A percentile compares a stretch with the other conserved stretches of the same genome.
Evolutionary conservation across 2,113 vertebrate genomes (phyloP).

Genomic region (Pangasianodon gigas): DNA sequence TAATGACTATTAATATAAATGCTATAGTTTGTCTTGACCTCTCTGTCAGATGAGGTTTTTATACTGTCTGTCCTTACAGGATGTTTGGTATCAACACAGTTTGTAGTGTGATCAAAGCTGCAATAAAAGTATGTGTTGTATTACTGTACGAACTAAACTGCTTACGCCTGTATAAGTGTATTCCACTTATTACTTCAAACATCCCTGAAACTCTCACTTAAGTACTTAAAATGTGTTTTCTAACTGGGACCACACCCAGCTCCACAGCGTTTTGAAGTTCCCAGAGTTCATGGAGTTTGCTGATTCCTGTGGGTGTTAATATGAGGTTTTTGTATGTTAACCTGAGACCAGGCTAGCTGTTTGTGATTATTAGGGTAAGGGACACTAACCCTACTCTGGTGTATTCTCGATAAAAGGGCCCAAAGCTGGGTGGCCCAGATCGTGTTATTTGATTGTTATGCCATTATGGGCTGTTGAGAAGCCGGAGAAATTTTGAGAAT

Average conservation of each 20-base stretch:
- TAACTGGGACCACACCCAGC: background rate
- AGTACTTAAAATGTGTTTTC: background rate
- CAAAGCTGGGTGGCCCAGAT: background rate
- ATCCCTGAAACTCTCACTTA: background rate
- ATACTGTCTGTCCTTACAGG: constrained; percentile 39
- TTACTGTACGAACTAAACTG: constrained; percentile 2
- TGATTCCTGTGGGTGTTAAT: background rate
- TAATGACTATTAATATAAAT: constrained; percentile 56
- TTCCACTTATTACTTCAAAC: background rate
- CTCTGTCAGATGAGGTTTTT: constrained; percentile 49
- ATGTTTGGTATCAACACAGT: background rate
- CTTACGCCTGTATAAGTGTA: background rate
- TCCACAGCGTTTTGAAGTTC: background rate
- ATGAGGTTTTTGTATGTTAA: background rate
- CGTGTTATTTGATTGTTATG: background rate
- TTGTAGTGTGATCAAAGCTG: constrained; percentile 55
- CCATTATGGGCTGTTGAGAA: background rate
- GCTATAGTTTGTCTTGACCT: constrained; percentile 39
- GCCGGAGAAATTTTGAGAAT: constrained; percentile 52
- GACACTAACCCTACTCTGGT: background rate
- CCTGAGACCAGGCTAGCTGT: background rate
- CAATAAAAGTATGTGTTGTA: constrained; percentile 59
- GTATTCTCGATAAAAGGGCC: background rate
- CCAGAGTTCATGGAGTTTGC: background rate
- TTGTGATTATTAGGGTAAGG: background rate